These are phyloP conservation scores for Orientallactaga sibirica DNA, from an alignment of 2,797 vertebrate species.

Conservation along the genomic window DNA sequence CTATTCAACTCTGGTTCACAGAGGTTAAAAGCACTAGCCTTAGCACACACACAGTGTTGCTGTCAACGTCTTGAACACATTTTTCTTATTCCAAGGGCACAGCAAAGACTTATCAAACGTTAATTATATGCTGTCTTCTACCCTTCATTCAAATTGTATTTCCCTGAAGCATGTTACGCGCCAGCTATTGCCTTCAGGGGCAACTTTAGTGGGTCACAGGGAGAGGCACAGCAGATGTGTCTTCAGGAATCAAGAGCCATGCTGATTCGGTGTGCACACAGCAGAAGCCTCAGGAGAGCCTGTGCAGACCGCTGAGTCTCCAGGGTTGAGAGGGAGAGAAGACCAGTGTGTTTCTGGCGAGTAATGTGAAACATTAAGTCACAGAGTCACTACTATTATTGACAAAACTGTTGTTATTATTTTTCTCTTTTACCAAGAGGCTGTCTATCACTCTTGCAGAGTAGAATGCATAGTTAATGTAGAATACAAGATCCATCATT, in stretches of 20 bases:
- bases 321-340: background rate
- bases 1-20: conserved; percentile 47
- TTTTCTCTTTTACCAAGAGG: background rate
- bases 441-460: background rate
- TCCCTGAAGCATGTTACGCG: background rate
- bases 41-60: background rate
- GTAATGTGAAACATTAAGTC: background rate
- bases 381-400: background rate
- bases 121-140: background rate
- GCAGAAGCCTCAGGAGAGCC: background rate
- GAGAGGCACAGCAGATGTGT: background rate
- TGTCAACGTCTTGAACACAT: conserved; percentile 34
- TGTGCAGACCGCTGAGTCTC: background rate
- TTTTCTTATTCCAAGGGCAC: conserved; percentile 37
- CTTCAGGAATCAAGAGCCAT: background rate
- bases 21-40: conserved; percentile 60
- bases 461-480: background rate
- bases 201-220: background rate
- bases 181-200: background rate
- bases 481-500: no score
- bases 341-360: background rate
- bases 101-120: conserved; percentile 36
- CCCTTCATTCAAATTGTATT: conserved; percentile 16
- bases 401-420: background rate
- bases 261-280: background rate